Evolutionary conservation across 1,140 invertebrate species (phyloP).

Genomic region (Zaprionus ghesquierei): DNA sequence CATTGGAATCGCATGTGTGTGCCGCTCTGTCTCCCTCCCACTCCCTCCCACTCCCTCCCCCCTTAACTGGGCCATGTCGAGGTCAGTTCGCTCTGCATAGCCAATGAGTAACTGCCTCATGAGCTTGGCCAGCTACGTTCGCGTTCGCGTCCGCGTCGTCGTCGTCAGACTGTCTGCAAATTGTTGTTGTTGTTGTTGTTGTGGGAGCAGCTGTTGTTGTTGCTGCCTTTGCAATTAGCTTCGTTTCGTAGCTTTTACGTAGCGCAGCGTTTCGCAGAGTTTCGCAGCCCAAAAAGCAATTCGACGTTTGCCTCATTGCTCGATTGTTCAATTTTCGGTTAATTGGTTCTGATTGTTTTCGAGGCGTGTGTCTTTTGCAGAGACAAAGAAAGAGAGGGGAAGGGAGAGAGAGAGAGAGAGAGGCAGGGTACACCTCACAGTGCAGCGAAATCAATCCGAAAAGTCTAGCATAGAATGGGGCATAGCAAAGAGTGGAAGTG

Average conservation of each 20-base stretch:
- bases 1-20: constrained; percentile 41
- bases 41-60: neutral
- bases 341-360: constrained; percentile 80
- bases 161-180: constrained; percentile 73
- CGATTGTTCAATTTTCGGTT: constrained; percentile 79
- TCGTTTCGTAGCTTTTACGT: constrained; percentile 29
- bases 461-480: no score
- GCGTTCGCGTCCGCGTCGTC: no score
- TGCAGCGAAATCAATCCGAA: no score
- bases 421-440: neutral
- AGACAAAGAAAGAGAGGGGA: neutral
- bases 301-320: constrained; percentile 42
- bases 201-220: constrained; percentile 1
- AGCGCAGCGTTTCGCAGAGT: constrained; percentile 10
- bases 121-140: neutral
- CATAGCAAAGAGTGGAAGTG: no score
- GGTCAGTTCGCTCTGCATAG: constrained; percentile 53
- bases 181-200: constrained; percentile 2
- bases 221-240: constrained; percentile 75
- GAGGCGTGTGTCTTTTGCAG: constrained; percentile 53
- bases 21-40: neutral
- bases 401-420: no score
- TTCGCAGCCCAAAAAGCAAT: constrained; percentile 26
- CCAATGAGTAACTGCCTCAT: constrained; percentile 54
- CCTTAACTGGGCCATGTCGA: constrained; percentile 47